Conservation (phyloP, 2,888 invertebrate genomes). For the Brachyptera putata region DNA sequence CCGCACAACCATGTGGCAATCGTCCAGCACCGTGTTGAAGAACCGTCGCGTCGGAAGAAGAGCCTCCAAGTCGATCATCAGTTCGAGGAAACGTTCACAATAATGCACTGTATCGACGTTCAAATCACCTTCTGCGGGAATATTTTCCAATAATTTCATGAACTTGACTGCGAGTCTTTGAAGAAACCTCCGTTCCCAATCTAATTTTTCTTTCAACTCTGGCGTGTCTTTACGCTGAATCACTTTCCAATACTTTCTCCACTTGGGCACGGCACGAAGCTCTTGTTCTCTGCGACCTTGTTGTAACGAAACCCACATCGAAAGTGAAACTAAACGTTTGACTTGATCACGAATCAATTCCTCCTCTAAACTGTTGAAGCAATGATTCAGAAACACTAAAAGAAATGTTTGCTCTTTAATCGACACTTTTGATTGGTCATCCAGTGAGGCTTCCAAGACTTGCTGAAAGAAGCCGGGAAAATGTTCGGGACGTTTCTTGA, state of each 20-base stretch:
- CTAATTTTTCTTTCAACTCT: constrained; percentile 61
- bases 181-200: constrained; percentile 85
- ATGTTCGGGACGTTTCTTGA: constrained; percentile 69
- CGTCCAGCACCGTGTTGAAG: constrained; percentile 94
- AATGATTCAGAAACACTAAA: constrained; percentile 89
- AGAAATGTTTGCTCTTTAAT: constrained; percentile 76
- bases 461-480: constrained; percentile 80
- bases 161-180: constrained; percentile 84
- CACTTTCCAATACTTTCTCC: constrained; percentile 88
- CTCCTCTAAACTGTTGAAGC: constrained; percentile 97
- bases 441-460: constrained; percentile 69
- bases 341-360: constrained; percentile 89
- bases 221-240: constrained; percentile 81
- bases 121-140: constrained; percentile 55
- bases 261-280: constrained; percentile 79
- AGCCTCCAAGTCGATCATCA: constrained; percentile 94
- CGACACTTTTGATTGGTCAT: constrained; percentile 51
- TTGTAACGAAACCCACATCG: constrained; percentile 90
- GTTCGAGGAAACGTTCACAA: constrained; percentile 92
- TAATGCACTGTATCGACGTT: constrained; percentile 60
- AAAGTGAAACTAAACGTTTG: constrained; percentile 83
- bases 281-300: constrained; percentile 81
- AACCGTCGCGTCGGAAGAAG: constrained; percentile 92
- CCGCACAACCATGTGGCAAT: constrained; percentile 87
- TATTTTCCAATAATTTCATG: constrained; percentile 70